A percentile compares a stretch with the other conserved stretches of the same genome.
These are phyloP conservation scores for Sylvietta virens DNA, from an alignment of 2,113 vertebrate species.

Conservation along the genomic window DNA sequence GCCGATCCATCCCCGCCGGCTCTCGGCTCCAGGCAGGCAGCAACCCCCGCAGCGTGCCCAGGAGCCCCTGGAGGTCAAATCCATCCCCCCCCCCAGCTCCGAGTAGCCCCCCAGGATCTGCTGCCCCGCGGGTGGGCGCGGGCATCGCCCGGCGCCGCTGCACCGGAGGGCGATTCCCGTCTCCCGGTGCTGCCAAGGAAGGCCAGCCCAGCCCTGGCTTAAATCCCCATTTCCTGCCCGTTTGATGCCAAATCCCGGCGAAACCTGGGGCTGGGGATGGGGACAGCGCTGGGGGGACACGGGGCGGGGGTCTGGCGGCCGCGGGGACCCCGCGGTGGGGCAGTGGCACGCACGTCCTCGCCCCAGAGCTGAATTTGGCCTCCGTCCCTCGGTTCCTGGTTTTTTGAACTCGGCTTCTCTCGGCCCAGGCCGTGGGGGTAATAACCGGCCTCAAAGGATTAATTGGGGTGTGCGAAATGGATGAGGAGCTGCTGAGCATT, in stretches of 20 bases:
- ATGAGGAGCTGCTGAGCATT: not conserved
- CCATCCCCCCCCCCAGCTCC: not conserved
- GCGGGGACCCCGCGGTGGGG: not conserved
- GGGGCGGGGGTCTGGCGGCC: rapidly evolving
- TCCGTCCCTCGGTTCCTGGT: not conserved
- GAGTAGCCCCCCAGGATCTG: not conserved
- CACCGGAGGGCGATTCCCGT: not conserved
- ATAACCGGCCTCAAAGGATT: not conserved
- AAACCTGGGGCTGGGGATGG: not conserved
- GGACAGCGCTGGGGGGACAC: rapidly evolving
- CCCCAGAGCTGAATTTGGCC: not conserved
- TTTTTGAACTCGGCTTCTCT: not conserved
- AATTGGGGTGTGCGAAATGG: conserved; percentile 26
- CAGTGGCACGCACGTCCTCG: not conserved
- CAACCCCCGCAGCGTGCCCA: rapidly evolving
- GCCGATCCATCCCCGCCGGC: not conserved
- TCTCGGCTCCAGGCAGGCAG: not conserved
- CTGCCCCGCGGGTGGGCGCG: not conserved
- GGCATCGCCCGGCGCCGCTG: not conserved
- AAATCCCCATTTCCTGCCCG: not conserved
- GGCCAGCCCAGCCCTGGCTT: not conserved
- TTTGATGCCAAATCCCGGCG: not conserved
- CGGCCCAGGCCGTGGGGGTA: not conserved
- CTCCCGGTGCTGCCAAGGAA: not conserved
- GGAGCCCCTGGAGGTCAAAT: not conserved